Base-by-base conservation (phyloP, 1,140 invertebrate species). In the Achatina immaculata region DNA sequence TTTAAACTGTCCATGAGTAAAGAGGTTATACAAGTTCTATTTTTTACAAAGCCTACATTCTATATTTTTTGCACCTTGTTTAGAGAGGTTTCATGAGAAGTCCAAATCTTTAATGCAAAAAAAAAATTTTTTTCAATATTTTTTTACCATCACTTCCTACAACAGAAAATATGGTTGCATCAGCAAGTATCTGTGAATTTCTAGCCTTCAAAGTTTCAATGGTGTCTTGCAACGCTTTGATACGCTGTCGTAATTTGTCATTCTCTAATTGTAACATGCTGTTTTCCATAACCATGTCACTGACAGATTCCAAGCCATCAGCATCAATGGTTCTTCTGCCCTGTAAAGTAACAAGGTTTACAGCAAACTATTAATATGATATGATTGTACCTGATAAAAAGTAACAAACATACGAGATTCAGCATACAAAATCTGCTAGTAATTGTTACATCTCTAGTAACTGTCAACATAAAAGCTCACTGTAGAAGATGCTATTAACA, bases 261-360 rank as follows among this genome's bases (percentile, higher is more conserved):
- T 96, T 94, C 91, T 99, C 97, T 71, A 94, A 94, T 82, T 95
- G 95, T 0, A 99, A 92, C 94, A 99, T 95, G n/a, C 95, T 95
- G 91, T 99, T 99, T 91, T 99, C 98, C 88, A 97, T 95, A 88
- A 95, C 98, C 90, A 98, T 96, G 88, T 99, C 98, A 86, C 97
- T 99, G 68, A 98, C 94, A 40, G 94, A 93, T 86, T 96, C 95
- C 66, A 94, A 94, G 9, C 97, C 97, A 90, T 98, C 96, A 83
- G 95, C 95, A 42, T 95, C 95, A 31, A 98, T 93, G 7, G 96
- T 93, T 83, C 96, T 93, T 93, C 97, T 97, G 62, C 96, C 97
- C 95, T 96, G 85, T 77, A 89, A 86, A 72, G 48, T n/a, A 42
- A 31, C 28, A 31, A 1, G n/a, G 21, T 51, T 48, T 11, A 51